Conservation (phyloP, 2,888 invertebrate genomes). For the Dolomedes plantarius region DNA sequence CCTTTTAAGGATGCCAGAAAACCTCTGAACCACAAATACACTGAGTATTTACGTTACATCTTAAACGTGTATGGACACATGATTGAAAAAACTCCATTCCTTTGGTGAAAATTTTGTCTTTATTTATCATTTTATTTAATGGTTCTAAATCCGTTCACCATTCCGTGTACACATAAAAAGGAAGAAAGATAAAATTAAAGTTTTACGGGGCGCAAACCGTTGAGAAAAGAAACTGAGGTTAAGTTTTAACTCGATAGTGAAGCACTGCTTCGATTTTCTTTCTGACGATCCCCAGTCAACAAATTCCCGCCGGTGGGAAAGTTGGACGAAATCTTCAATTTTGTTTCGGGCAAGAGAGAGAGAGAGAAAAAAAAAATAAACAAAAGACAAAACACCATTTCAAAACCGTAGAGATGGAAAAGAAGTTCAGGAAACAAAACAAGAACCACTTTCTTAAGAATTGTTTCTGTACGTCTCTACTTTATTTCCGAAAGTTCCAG, state of each 20-base stretch:
- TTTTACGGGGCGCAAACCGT: neutral
- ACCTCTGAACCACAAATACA: too few relatives aligned
- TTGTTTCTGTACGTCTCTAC: conserved; percentile 53
- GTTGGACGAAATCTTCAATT: neutral
- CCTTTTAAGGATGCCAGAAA: too few relatives aligned
- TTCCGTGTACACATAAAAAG: too few relatives aligned
- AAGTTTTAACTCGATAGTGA: neutral
- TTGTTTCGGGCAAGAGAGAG: neutral
- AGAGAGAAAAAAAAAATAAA: conserved; percentile 1
- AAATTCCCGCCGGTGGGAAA: neutral
- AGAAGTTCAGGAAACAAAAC: conserved; percentile 25
- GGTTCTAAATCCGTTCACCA: too few relatives aligned
- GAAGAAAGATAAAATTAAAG: neutral
- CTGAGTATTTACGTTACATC: too few relatives aligned
- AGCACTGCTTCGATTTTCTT: conserved; percentile 7
- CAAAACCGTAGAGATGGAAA: conserved; percentile 10
- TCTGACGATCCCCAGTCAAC: neutral
- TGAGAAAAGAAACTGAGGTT: conserved; percentile 1
- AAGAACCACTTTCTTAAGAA: conserved; percentile 53
- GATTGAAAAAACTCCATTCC: too few relatives aligned
- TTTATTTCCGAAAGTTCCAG: conserved; percentile 14
- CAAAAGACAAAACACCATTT: conserved; percentile 3
- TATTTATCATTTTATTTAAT: too few relatives aligned
- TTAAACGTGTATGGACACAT: too few relatives aligned
- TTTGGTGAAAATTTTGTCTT: too few relatives aligned